Evolutionary conservation across 2,113 vertebrate species (phyloP).

Genomic region (Hydrolagus affinis): DNA sequence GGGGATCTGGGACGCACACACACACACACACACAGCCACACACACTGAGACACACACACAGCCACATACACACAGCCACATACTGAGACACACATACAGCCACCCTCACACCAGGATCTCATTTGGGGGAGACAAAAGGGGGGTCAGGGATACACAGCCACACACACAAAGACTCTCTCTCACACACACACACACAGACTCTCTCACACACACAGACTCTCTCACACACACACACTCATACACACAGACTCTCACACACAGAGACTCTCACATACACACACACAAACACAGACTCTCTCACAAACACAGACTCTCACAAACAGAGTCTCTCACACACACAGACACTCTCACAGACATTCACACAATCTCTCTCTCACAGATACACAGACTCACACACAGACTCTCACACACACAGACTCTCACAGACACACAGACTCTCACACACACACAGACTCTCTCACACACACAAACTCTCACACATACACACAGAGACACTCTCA

Average conservation of each 20-base stretch:
- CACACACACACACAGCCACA: too few species aligned
- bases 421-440: background rate
- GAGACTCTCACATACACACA: background rate
- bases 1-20: too few species aligned
- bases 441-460: background rate
- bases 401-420: background rate
- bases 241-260: background rate
- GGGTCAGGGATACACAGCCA: background rate
- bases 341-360: background rate
- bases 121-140: too few species aligned
- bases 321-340: background rate
- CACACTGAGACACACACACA: background rate
- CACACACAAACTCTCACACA: background rate
- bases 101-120: background rate
- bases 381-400: background rate
- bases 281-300: background rate
- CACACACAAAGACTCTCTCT: background rate
- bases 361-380: background rate
- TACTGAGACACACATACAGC: background rate
- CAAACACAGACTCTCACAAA: background rate
- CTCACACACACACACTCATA: background rate
- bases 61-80: background rate
- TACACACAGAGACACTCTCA: background rate
- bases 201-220: background rate
- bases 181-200: background rate